Conservation (phyloP, 92 coral and sea anemone genomes). For the Parazoanthus darwini region DNA sequence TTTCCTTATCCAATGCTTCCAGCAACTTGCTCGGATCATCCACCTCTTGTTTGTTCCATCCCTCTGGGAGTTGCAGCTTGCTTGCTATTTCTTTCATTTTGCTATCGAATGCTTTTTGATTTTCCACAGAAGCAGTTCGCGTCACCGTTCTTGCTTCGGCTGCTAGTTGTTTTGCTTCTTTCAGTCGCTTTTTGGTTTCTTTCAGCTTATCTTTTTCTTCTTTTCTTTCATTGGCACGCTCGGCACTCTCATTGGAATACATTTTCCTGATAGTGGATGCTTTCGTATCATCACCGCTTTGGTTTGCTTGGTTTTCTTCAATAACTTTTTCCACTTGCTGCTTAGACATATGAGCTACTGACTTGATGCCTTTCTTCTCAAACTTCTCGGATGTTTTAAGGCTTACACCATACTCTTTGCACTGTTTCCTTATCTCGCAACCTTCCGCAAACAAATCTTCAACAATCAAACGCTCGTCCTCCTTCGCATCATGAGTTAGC, state of each 20-base stretch:
- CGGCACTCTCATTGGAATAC: not conserved
- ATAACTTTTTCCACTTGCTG: not conserved
- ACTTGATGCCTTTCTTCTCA: not conserved
- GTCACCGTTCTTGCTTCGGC: not conserved
- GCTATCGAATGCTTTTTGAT: not conserved
- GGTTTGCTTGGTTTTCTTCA: not conserved
- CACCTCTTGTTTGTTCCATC: not conserved
- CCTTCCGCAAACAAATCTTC: not conserved
- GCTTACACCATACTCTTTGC: not conserved
- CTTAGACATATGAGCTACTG: not conserved
- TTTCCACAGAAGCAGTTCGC: not conserved
- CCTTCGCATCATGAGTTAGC: not conserved
- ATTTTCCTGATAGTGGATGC: not conserved
- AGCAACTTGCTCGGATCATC: not conserved
- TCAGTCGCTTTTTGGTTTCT: not conserved
- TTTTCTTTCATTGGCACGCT: not conserved
- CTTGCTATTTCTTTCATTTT: not conserved
- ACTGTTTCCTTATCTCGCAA: not conserved
- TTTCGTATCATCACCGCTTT: not conserved
- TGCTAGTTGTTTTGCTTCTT: not conserved
- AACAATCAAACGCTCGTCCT: not conserved
- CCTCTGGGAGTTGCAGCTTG: not conserved
- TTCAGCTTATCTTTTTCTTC: not conserved
- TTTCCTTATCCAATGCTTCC: not conserved
- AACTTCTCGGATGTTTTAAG: slow-evolving; percentile 1